phyloP scores from a whole-genome alignment of 2,888 invertebrate genomes.

The Philonicus albiceps region DNA sequence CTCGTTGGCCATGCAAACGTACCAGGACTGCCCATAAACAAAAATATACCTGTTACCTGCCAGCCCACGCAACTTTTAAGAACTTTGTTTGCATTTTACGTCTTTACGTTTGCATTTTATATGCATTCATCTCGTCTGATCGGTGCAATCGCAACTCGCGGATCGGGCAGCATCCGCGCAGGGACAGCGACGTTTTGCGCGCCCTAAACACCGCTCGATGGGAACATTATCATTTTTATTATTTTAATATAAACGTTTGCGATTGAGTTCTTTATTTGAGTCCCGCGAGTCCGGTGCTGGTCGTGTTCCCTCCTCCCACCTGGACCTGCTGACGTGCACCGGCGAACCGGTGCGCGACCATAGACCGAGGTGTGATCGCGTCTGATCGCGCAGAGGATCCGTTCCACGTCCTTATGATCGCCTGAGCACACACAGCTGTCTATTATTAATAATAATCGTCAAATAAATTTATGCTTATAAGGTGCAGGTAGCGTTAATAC shows the following conservation, averaged over 20 bases:
- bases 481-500: constrained; percentile 49
- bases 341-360: not conserved
- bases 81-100: constrained; percentile 38
- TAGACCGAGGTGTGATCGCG: not conserved
- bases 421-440: not conserved
- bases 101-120: constrained; percentile 40
- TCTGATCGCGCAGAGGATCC: not conserved
- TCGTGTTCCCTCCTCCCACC: constrained; percentile 47
- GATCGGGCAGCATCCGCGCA: constrained; percentile 1
- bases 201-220: constrained; percentile 7
- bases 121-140: constrained; percentile 22
- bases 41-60: constrained; percentile 50
- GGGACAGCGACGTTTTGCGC: not conserved
- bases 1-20: constrained; percentile 38
- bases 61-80: constrained; percentile 49
- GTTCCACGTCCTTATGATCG: not conserved
- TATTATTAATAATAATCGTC: constrained; percentile 47
- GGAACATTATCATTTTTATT: constrained; percentile 44
- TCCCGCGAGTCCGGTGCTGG: not conserved
- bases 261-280: constrained; percentile 48
- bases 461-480: constrained; percentile 49
- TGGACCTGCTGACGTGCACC: constrained; percentile 8
- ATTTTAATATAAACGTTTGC: constrained; percentile 50
- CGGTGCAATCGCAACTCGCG: not conserved
- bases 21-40: constrained; percentile 50